These are phyloP conservation scores for Danionella cerebrum DNA, from an alignment of 2,113 vertebrate species.

Conservation along the genomic window DNA sequence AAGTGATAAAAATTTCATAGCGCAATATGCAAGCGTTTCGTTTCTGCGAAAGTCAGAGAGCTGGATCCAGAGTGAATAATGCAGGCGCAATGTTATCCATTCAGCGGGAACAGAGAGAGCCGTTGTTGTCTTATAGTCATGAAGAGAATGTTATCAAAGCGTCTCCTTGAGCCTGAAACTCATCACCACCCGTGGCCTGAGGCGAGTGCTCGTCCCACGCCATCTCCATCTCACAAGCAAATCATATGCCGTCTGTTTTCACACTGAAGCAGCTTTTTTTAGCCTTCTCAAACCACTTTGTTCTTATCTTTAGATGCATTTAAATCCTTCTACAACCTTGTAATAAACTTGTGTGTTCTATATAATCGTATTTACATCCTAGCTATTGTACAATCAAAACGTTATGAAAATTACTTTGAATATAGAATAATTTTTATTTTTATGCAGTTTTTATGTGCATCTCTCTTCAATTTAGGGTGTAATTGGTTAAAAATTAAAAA, in stretches of 20 bases:
- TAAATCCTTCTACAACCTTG: too few species aligned
- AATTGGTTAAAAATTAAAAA: too few species aligned
- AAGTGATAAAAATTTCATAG: constrained; percentile 64
- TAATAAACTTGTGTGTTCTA: too few species aligned
- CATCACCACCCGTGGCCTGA: background rate
- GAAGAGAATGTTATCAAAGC: constrained; percentile 22
- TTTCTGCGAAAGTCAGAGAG: constrained; percentile 37
- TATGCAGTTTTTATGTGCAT: too few species aligned
- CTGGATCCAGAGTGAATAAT: constrained; percentile 24
- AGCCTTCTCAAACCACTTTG: background rate
- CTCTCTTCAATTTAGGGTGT: too few species aligned
- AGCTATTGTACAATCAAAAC: too few species aligned
- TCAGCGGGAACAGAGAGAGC: constrained; percentile 28
- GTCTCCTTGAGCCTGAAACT: background rate
- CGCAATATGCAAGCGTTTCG: constrained; percentile 48
- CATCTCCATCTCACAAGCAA: background rate
- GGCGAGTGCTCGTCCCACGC: background rate
- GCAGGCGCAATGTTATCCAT: constrained; percentile 36
- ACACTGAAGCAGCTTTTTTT: background rate
- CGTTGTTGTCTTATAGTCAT: constrained; percentile 30
- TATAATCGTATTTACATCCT: too few species aligned
- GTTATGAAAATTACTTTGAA: too few species aligned
- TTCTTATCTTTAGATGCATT: background rate
- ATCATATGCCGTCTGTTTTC: constrained; percentile 6
- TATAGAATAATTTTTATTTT: too few species aligned